Conservation (phyloP, 2,797 vertebrate species). For the Alcedo quadribrachys region DNA sequence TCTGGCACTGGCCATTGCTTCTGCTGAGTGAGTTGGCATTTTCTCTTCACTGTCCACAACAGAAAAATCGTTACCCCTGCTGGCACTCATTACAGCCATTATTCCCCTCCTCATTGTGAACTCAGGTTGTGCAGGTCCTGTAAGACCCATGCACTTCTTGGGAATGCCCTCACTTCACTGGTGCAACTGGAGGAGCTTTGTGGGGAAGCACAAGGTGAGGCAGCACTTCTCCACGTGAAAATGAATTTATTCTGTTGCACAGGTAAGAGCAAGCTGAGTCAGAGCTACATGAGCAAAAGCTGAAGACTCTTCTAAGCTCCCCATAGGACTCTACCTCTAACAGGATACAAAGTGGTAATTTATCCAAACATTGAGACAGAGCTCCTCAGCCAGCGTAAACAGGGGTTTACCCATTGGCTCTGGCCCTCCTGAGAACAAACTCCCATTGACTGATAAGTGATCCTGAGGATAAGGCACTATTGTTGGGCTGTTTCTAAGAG, state of each 20-base stretch:
- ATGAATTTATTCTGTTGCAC: neutral
- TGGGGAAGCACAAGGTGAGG: neutral
- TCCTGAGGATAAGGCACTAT: constrained; percentile 68
- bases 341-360: constrained; percentile 63
- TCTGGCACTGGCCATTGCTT: neutral
- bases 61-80: neutral
- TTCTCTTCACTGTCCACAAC: neutral
- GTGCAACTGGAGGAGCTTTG: neutral
- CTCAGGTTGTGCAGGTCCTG: neutral
- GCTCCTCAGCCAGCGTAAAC: constrained; percentile 40
- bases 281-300: neutral
- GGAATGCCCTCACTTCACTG: neutral
- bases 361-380: constrained; percentile 58
- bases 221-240: accelerated
- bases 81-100: neutral
- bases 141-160: neutral
- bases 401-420: constrained; percentile 67
- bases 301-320: constrained; percentile 5
- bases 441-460: constrained; percentile 67
- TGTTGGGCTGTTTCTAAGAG: constrained; percentile 68
- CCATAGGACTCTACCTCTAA: constrained; percentile 1
- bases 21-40: neutral
- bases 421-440: constrained; percentile 65
- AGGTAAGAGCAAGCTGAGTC: neutral
- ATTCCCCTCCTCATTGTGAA: neutral